Conservation (phyloP, 2,797 vertebrate genomes). For the Triplophysa bombifrons region DNA sequence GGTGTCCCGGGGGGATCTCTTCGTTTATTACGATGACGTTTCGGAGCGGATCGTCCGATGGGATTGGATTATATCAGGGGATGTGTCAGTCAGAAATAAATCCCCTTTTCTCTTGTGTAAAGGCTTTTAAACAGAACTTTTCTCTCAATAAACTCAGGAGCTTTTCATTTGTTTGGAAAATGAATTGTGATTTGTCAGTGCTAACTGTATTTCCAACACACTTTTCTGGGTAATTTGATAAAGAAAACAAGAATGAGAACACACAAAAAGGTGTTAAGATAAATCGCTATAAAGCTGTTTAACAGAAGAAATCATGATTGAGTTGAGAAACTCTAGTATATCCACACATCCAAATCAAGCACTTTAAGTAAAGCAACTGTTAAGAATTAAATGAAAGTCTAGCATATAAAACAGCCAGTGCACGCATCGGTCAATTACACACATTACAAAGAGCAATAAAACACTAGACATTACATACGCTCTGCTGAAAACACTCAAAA, state of each 20-base stretch:
- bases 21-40: conserved; percentile 44
- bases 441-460: not conserved
- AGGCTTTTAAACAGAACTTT: conserved; percentile 24
- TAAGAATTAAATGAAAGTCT: not conserved
- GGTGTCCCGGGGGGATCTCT: conserved; percentile 37
- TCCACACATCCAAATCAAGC: not conserved
- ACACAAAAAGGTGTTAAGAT: conserved; percentile 3
- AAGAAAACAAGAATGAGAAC: conserved; percentile 36
- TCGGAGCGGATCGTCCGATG: conserved; percentile 28
- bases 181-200: not conserved
- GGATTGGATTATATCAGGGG: not conserved
- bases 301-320: not conserved
- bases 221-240: conserved; percentile 31
- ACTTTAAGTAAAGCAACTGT: not conserved
- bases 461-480: not conserved
- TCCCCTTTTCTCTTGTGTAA: conserved; percentile 2
- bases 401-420: not conserved
- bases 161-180: conserved; percentile 23
- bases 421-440: not conserved
- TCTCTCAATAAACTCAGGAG: conserved; percentile 31
- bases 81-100: conserved; percentile 17
- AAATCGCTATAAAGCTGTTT: not conserved
- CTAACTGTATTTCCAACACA: conserved; percentile 19
- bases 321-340: not conserved
- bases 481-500: not conserved